Evolutionary conservation across 2,888 invertebrate genomes (phyloP).

Genomic region (Volucella inanis): DNA sequence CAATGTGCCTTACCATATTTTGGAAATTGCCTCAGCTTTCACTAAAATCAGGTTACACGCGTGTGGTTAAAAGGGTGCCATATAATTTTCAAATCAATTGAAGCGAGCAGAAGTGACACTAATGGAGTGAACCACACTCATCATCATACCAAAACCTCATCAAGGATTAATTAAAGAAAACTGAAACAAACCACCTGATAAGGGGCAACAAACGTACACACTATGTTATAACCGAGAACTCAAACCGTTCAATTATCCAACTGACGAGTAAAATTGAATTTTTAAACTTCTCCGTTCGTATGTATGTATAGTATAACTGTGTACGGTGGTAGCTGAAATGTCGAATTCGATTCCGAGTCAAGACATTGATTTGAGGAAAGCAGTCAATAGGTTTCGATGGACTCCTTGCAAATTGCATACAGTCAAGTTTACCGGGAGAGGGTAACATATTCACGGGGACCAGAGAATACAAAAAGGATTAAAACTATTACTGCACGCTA

Average conservation of each 20-base stretch:
- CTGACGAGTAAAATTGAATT: conserved; percentile 56
- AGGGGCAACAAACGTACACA: too few species aligned
- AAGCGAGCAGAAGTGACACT: too few species aligned
- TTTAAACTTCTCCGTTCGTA: not conserved
- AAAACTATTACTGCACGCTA: conserved; percentile 49
- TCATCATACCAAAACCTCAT: too few species aligned
- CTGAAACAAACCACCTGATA: not conserved
- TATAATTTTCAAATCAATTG: not conserved
- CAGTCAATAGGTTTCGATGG: not conserved
- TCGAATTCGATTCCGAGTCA: conserved; percentile 46
- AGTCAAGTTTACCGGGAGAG: not conserved
- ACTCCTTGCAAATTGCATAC: conserved; percentile 18
- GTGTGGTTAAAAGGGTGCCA: conserved; percentile 19
- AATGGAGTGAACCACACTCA: too few species aligned
- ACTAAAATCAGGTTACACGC: conserved; percentile 24
- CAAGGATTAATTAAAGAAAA: not conserved
- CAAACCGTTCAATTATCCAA: conserved; percentile 24
- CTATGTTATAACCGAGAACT: not conserved
- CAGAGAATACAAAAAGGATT: conserved; percentile 58
- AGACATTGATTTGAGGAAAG: conserved; percentile 50
- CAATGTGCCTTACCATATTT: conserved; percentile 46
- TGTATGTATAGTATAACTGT: not conserved
- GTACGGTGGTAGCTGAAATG: not conserved
- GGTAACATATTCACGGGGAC: conserved; percentile 10
- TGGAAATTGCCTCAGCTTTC: not conserved